Evolutionary conservation across 2,797 vertebrate genomes (phyloP).

Genomic region (Acrossocheilus fasciatus): DNA sequence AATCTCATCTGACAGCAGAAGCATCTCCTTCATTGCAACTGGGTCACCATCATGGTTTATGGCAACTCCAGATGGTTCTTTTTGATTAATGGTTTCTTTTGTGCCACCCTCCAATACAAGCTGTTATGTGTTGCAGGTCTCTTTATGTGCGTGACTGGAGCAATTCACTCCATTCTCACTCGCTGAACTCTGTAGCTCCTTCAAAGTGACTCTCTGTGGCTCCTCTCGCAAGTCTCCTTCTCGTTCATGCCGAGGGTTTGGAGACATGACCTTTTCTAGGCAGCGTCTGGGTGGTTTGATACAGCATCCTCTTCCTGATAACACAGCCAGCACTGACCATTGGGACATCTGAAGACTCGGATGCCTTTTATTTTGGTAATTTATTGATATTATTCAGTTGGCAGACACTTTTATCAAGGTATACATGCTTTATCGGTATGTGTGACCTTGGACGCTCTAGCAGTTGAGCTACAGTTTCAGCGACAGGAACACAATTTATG

Average conservation of each 20-base stretch:
- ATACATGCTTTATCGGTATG: background rate
- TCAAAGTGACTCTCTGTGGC: background rate
- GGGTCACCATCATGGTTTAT: conserved; percentile 20
- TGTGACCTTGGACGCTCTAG: conserved; percentile 5
- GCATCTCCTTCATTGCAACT: background rate
- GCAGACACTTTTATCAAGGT: background rate
- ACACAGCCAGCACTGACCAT: conserved; percentile 1
- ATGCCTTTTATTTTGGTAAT: conserved; percentile 13
- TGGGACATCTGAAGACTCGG: conserved; percentile 1
- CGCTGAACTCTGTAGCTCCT: conserved; percentile 29
- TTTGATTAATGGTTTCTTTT: conserved; percentile 42
- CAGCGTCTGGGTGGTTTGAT: conserved; percentile 33
- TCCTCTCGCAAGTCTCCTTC: conserved; percentile 5
- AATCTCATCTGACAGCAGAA: conserved; percentile 17
- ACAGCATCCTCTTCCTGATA: conserved; percentile 26
- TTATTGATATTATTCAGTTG: conserved; percentile 9
- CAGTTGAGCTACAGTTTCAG: background rate
- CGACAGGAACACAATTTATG: conserved; percentile 1
- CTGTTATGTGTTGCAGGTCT: conserved; percentile 1
- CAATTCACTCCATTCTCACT: conserved; percentile 6
- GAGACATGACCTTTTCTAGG: conserved; percentile 33
- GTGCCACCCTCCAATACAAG: conserved; percentile 33
- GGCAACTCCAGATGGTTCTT: conserved; percentile 28
- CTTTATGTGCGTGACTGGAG: conserved; percentile 18
- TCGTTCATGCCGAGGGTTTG: background rate